phyloP scores from a whole-genome alignment of 2,797 vertebrate genomes.

The Saxicola maurus region DNA sequence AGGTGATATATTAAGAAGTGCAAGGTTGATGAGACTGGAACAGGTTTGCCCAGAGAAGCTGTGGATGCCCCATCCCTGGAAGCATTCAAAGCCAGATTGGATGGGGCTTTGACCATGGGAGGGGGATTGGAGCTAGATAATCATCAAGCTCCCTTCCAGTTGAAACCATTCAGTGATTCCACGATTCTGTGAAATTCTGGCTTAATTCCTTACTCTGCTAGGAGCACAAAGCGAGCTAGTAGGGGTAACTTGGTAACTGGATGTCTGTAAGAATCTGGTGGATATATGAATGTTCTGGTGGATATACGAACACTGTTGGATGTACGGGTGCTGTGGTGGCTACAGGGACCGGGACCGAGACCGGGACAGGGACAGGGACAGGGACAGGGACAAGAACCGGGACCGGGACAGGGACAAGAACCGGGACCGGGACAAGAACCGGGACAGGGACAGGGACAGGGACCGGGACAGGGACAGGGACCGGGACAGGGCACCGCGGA shows the following conservation, averaged over 20 bases:
- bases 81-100: not conserved
- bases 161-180: not conserved
- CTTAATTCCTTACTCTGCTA: not conserved
- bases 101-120: not conserved
- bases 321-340: fast-evolving
- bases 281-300: not conserved
- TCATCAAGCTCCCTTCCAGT: not conserved
- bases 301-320: fast-evolving
- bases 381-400: fast-evolving
- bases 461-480: fast-evolving
- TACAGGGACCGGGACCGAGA: fast-evolving
- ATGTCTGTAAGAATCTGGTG: not conserved
- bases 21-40: not conserved
- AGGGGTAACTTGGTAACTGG: too few species aligned
- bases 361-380: fast-evolving
- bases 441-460: not conserved
- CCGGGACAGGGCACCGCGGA: fast-evolving
- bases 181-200: not conserved
- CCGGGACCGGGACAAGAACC: fast-evolving
- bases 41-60: not conserved
- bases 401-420: fast-evolving
- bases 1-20: not conserved
- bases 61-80: not conserved
- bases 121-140: not conserved
- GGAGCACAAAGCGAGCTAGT: not conserved